Base-by-base conservation (phyloP, 2,113 vertebrate genomes). In the Macrotis lagotis region DNA sequence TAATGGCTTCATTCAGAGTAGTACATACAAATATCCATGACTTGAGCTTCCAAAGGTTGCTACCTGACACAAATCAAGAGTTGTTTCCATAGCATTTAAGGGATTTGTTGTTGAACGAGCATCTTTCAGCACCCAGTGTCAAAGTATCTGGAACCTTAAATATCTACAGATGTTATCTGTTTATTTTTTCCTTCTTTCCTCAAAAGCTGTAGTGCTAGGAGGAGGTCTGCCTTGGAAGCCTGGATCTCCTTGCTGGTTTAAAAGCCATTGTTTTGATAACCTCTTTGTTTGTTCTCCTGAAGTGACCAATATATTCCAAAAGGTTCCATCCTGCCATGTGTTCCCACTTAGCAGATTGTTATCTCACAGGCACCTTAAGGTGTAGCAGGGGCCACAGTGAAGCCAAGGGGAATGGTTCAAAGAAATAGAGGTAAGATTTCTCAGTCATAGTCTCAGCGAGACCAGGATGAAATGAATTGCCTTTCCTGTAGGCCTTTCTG, bases 161-260 rank as follows among this genome's bases (percentile, higher is more conserved):
- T 96, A 95, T 92, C 92, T 97, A 59, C 97, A 98, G 97, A 98
- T 97, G 95, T 97, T 97, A 97, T 96, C 92, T 98, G 92, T 49
- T 51, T 96, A 55, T 59, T 66, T 53, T 93, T 93, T 90, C 88
- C 97, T 93, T 97, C 95, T 93, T 90, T 90, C 97, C 93, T 97
- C 95, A 95, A 96, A 95, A 95, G 91, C 90, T 91, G 53, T 92
- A 3, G 1, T 90, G 8, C 10, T 8, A 25, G 88, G 96, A 90
- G 25, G 66, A 83, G 66, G 37, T 3, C n/a, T n/a, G 5, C 37
- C 19, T 83, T 83, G 51, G 25, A 48, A 59, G 26, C 83, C 92
- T 53, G 52, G 26, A 91, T 96, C 88, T 91, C 92, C 94, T 97
- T 74, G 89, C 14, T 25, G n/a, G 26, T 48, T 51, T 94, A 92